Base-by-base conservation (phyloP, 1,140 invertebrate genomes). In the Trichogramma pretiosum region DNA sequence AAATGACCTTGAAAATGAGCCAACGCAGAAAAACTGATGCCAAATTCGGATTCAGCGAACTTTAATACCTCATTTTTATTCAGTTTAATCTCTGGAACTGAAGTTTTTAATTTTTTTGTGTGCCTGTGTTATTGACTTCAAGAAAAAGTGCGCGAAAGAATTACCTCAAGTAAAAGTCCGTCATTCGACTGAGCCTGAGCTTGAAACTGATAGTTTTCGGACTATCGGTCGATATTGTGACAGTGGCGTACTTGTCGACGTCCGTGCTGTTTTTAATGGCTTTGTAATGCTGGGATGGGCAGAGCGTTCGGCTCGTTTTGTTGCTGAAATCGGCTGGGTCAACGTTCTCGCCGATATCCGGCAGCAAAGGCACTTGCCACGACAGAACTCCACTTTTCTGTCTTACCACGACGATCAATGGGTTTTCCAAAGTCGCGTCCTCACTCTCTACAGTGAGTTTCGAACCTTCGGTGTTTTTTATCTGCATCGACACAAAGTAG, bases 321-420 rank as follows among this genome's bases (percentile, higher is more conserved):
- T 59, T 51, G 54, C 74, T 77, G 14, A 17, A 24, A 30, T n/a
- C n/a, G n/a, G 42, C 18, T 18, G 39, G 28, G 38, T 46, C 17
- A 2, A 61, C 56, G 38, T 50, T 28, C 41, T 55, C 50, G 46
- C 57, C 55, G 23, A 67, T 64, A 48, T 72, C 63, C 17, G 74
- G 55, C 13, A 59, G 55, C 9, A 77, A 53, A 13, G 77, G 77
- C 34, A 79, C 58, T 55, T 72, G 67, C 77, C 77, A 79, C 1
- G 76, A 77, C 8, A 77, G 48, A 26, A 77, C 70, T 28, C 68
- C 67, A 42, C 69, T 64, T 47, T 77, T 74, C 61, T 79, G 75
- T 44, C 73, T 57, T 1, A 74, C 70, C 18, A 77, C 75, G 51
- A 78, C 65, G 44, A 77, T 63, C 13, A 77, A 54, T 24, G 77